Base-by-base conservation (phyloP, 2,888 invertebrate genomes). In the Stenoptilia bipunctidactyla region DNA sequence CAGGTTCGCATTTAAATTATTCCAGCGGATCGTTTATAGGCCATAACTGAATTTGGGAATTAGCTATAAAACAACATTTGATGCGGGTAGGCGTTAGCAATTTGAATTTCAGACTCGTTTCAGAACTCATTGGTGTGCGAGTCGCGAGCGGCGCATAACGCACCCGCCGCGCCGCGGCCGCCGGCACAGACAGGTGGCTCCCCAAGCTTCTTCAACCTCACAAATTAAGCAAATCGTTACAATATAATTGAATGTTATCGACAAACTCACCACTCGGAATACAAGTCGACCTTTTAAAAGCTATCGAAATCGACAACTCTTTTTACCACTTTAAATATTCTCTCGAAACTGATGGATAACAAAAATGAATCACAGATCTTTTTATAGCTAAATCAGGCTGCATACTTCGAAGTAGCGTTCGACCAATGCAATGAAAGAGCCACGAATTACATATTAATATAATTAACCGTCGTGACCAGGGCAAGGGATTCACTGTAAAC, bases 41-140 rank as follows among this genome's bases (percentile, higher is more conserved):
- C 82, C 80, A 83, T 83, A 83, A 83, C 83, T 66, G 82, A 83
- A 83, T 83, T 83, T 82, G 75, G 82, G 80, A 82, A 83, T 83
- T 83, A 83, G 82, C 83, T 79, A 83, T 83, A 83, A 83, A 83
- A 83, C 83, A 83, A 80, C 83, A 82, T 82, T 82, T 82, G 82
- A 82, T 79, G 77, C 77, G 82, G 80, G 79, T 72, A 68, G 76
- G 76, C 76, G 80, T 66, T 73, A 61, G 77, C 76, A 76, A 83
- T 83, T 82, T 82, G 80, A 82, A 83, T 79, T 73, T 82, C 74
- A 67, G 61, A 70, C 68, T 67, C 70, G 74, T 72, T 72, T 65
- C 66, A 51, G 62, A 62, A 52, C 70, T 80, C 79, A 77, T 83
- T 83, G 73, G 65, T 38, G 72, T 83, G 73, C 84, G 61, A 47